Percentiles rank a stretch among this genome's conserved stretches.
Conservation (phyloP, 2,888 invertebrate species). For the Hanleya hanleyi region DNA sequence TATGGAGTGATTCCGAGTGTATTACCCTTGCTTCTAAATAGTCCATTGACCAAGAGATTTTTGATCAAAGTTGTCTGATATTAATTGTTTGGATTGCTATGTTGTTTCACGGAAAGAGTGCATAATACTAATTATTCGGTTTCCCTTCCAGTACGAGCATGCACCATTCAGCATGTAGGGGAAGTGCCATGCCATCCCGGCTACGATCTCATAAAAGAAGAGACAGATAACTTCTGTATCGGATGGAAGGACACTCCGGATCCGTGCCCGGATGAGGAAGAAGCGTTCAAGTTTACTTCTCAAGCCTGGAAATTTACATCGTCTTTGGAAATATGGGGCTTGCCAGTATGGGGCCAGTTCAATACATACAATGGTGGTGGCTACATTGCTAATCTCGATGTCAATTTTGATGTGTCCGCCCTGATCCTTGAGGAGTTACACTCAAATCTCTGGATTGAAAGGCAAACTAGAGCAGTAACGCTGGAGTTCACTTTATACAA, state of each 20-base stretch:
- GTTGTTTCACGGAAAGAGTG: too few relatives aligned
- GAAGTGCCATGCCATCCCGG: slow-evolving; percentile 1
- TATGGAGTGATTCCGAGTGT: too few relatives aligned
- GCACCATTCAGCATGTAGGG: not conserved
- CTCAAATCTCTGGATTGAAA: slow-evolving; percentile 47
- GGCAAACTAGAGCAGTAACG: slow-evolving; percentile 48
- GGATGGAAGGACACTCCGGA: slow-evolving; percentile 39
- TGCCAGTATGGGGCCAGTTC: slow-evolving; percentile 51
- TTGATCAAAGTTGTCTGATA: too few relatives aligned
- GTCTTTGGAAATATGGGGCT: slow-evolving; percentile 44
- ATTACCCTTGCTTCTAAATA: too few relatives aligned
- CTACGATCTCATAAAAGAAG: slow-evolving; percentile 36
- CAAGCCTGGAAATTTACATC: slow-evolving; percentile 50
- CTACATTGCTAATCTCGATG: slow-evolving; percentile 51
- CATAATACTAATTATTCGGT: not conserved
- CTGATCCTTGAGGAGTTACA: slow-evolving; percentile 30
- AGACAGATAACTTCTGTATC: slow-evolving; percentile 34
- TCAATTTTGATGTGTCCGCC: slow-evolving; percentile 36
- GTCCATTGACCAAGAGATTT: too few relatives aligned
- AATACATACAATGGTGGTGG: slow-evolving; percentile 56
- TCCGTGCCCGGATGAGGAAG: slow-evolving; percentile 15
- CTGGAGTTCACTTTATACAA: slow-evolving; percentile 57
- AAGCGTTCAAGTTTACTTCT: slow-evolving; percentile 13
- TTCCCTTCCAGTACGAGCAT: not conserved
- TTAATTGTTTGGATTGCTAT: too few relatives aligned